Evolutionary conservation across 2,888 invertebrate genomes (phyloP), one percentile per base, ranked within the genome.

Genomic region (Papilio demoleus): DNA sequence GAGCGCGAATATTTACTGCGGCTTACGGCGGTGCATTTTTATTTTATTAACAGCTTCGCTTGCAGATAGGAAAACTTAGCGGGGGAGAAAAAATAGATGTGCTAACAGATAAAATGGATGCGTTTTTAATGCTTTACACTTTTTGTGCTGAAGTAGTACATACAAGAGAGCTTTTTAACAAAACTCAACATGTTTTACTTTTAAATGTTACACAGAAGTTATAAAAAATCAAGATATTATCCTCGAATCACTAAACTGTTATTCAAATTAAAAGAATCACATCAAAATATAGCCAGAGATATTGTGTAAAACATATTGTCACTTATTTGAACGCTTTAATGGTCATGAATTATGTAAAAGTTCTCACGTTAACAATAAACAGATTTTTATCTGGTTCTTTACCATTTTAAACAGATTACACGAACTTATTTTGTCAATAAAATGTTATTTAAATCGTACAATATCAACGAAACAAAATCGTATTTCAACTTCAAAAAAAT

Each of bases 341-440:
- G 86, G 85, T 84, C 88, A 89, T 91, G 90, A 90, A 90, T 91
- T 90, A 91, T 92, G 84, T 88, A 89, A 86, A 85, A 81, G 83
- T 80, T 76, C 76, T 72, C 80, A 80, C 83, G 81, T 82, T 79
- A 73, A 83, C 83, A 84, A 82, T 83, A 80, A 80, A 78, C 74
- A 77, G 73, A 78, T 76, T 71, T 70, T 74, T 73, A 72, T 76
- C 74, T 73, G 72, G 71, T 74, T 77, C 78, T 76, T 74, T 73
- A 70, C 40, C 50, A 31, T 40, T 34, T 71, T 67, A 71, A 71
- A 73, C 59, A 70, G 62, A 70, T 69, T 36, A 17, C 31, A 70
- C 70, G 67, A 75, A 76, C 64, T 31, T 45, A 11, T 64, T 34
- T 60, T 66, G 17, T 50, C 24, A 36, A 24, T 34, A 47, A 63